Base-by-base conservation (phyloP, 2,888 invertebrate species). In the Patella ulyssiponensis region DNA sequence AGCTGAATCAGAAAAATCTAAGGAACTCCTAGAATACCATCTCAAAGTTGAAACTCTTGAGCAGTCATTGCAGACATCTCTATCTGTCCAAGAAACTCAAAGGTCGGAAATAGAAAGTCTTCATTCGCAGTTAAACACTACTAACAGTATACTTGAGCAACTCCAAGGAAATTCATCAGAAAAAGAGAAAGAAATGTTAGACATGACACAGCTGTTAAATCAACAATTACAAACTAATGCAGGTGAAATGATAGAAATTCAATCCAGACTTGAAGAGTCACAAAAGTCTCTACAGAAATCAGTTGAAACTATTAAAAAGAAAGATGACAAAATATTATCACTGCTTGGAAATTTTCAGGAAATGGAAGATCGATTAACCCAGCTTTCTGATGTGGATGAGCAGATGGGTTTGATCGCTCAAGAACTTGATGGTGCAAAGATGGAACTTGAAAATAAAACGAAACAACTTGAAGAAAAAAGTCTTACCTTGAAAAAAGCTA, bases 271-370 rank as follows among this genome's bases (percentile, higher is more conserved):
- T 33, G 74, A 80, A 20, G 64, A 77, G 52, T 75, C 77, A 56
- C 75, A 73, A 53, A 76, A 58, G 20, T 54, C 70, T 7, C 12
- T 77, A 17, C 71, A 78, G 73, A 77, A 23, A 11, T 53, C 77
- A 64, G 75, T 77, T 17, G 71, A 75, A 14, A 80, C 74, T 17
- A n/a, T 83, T 11, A 69, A 80, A 56, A 77, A 82, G 54, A 88
- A 88, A 76, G 86, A 88, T 75, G 81, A 83, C 70, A 88, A 88
- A 74, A 85, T 89, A 27, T 73, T 78, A 14, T 87, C 84, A 2
- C 79, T 88, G 74, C 27, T 88, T 51, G 88, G 87, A 72, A 87
- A 88, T 75, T 82, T 88, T 83, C 87, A 87, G 71, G 88, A 89
- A 79, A 84, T 87, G 83, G 88, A 88, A 77, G 87, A 85, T 74